Conservation (phyloP, 2,888 invertebrate species). For the Drosophila atripex region DNA sequence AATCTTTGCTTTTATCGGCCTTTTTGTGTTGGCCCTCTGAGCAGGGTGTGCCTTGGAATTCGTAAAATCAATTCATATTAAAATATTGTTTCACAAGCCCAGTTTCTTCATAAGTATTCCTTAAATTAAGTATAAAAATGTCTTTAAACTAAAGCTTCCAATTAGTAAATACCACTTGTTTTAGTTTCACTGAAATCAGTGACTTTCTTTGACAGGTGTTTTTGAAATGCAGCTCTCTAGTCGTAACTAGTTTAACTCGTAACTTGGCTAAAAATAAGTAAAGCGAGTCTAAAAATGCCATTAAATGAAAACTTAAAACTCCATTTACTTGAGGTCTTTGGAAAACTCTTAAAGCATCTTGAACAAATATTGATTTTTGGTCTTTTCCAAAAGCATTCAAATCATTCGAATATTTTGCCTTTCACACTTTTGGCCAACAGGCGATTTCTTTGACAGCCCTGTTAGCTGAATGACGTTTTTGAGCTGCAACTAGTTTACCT, state of each 20-base stretch:
- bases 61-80: conserved; percentile 30
- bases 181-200: not conserved
- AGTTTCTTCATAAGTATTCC: not conserved
- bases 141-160: not conserved
- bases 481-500: conserved; percentile 36
- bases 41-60: conserved; percentile 33
- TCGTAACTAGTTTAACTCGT: conserved; percentile 1
- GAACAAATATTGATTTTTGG: not conserved
- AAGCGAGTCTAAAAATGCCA: not conserved
- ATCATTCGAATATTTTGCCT: conserved; percentile 22
- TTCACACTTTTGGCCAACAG: conserved; percentile 23
- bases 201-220: conserved; percentile 2
- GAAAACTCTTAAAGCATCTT: not conserved
- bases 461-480: conserved; percentile 16
- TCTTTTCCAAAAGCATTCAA: conserved; percentile 4
- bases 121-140: no score
- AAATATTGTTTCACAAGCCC: conserved; percentile 29
- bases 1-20: conserved; percentile 12
- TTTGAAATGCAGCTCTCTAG: not conserved
- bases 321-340: not conserved
- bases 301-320: not conserved
- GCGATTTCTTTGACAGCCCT: conserved; percentile 30
- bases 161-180: not conserved
- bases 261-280: not conserved
- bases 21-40: conserved; percentile 4